A percentile compares a stretch with the other conserved stretches of the same genome.
Evolutionary conservation across 2,888 invertebrate genomes (phyloP).

Genomic region (Tetheella fluctuosa): DNA sequence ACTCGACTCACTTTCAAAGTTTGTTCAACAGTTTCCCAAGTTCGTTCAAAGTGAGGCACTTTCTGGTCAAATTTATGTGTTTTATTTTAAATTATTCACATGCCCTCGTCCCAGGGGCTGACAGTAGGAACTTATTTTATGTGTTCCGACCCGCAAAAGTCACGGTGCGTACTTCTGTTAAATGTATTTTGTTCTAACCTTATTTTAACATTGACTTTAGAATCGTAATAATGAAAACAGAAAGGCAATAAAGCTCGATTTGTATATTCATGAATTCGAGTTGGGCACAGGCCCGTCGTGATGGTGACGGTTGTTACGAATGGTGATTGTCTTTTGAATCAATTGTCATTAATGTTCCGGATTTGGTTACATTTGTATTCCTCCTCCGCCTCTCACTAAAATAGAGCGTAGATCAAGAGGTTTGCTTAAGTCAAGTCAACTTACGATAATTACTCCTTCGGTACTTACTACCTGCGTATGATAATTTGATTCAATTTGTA

Average conservation of each 20-base stretch:
- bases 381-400: slow-evolving; percentile 28
- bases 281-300: slow-evolving; percentile 31
- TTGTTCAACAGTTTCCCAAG: slow-evolving; percentile 36
- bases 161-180: slow-evolving; percentile 25
- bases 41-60: slow-evolving; percentile 26
- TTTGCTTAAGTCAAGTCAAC: slow-evolving; percentile 5
- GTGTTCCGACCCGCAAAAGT: slow-evolving; percentile 21
- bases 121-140: slow-evolving; percentile 25
- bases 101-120: slow-evolving; percentile 30
- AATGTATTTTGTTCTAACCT: slow-evolving; percentile 37
- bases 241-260: slow-evolving; percentile 56
- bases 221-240: slow-evolving; percentile 49
- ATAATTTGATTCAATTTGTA: slow-evolving; percentile 33
- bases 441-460: slow-evolving; percentile 15
- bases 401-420: slow-evolving; percentile 6
- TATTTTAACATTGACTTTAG: slow-evolving; percentile 47
- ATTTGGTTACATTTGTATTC: slow-evolving; percentile 44
- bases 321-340: slow-evolving; percentile 62
- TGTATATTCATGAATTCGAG: slow-evolving; percentile 66
- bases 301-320: slow-evolving; percentile 48
- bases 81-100: slow-evolving; percentile 44
- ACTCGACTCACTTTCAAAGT: slow-evolving; percentile 37
- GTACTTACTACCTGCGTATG: slow-evolving; percentile 24
- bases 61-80: slow-evolving; percentile 44
- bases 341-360: slow-evolving; percentile 53